A percentile compares a stretch with the other conserved stretches of the same genome.
Evolutionary conservation across 2,113 vertebrate genomes (phyloP).

Genomic region (Formicarius rufipectus): DNA sequence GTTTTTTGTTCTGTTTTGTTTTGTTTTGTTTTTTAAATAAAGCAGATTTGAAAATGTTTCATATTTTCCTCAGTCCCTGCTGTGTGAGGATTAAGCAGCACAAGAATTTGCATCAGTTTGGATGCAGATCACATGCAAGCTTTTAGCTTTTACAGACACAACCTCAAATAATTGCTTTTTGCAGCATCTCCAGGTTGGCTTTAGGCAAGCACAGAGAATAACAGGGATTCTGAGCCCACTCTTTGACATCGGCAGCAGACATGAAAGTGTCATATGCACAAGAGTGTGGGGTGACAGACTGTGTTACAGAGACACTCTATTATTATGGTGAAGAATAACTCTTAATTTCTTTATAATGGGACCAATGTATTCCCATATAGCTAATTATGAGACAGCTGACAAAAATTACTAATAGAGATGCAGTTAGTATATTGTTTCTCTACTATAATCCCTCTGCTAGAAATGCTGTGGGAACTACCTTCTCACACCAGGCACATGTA

Average conservation of each 20-base stretch:
- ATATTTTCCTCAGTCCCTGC: neutral
- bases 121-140: neutral
- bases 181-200: neutral
- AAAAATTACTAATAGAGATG: neutral
- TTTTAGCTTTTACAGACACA: neutral
- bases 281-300: neutral
- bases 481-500: fast-evolving
- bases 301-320: neutral
- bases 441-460: neutral
- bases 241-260: neutral
- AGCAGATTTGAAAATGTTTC: neutral
- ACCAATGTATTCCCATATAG: neutral
- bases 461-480: neutral
- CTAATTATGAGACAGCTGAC: neutral
- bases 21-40: neutral
- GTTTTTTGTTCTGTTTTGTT: neutral
- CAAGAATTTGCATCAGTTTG: neutral
- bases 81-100: neutral
- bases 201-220: neutral
- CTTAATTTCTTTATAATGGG: neutral
- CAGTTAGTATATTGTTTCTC: neutral
- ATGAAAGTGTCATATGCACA: neutral
- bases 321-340: neutral
- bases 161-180: neutral
- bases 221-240: neutral